Evolutionary conservation across 2,797 vertebrate species (phyloP), one percentile per base, ranked within the genome.

Genomic region (Pelobates cultripes): DNA sequence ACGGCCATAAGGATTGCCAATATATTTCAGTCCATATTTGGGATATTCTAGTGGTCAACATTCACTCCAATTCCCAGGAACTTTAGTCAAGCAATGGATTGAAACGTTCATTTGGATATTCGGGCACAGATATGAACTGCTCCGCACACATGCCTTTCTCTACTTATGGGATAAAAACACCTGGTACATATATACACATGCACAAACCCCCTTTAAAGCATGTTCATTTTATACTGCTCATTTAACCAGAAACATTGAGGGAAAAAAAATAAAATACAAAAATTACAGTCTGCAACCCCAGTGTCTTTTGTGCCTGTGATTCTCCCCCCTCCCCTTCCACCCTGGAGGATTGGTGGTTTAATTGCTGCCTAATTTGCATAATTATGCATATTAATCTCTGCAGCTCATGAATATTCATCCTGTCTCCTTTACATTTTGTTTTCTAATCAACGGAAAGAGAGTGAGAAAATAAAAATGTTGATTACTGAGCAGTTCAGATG

Each of bases 291-390:
- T 90, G 89, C 89, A 90, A 88, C 88, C 89, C 87, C 69, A 7
- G 84, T 78, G 87, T 88, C 88, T 92, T 79, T 90, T 92, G 85
- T 90, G 90, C 86, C 91, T 87, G 87, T 87, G 88, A 88, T 84
- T 51, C 47, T 10, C 47, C 47, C 45, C 72, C 63, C 71, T 71
- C 42, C 76, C 57, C n/a, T n/a, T 42, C 67, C 41, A 70, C 88
- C 87, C 86, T 47, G 14, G 87, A 90, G 88, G 92, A 89, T 17
- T 75, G 84, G 84, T 88, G 43, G 94, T 95, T 98, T 98, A 99
- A 98, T 96, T 96, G 95, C 92, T 94, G 90, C 88, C 95, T 96
- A 90, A 97, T 99, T 97, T 99, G 93, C 97, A 99, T 97, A 95
- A 97, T 95, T 95, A 93, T 96, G 96, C 96, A 98, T 98, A 98